phyloP scores from a whole-genome alignment of 2,888 invertebrate genomes.

The Neoascia interrupta region DNA sequence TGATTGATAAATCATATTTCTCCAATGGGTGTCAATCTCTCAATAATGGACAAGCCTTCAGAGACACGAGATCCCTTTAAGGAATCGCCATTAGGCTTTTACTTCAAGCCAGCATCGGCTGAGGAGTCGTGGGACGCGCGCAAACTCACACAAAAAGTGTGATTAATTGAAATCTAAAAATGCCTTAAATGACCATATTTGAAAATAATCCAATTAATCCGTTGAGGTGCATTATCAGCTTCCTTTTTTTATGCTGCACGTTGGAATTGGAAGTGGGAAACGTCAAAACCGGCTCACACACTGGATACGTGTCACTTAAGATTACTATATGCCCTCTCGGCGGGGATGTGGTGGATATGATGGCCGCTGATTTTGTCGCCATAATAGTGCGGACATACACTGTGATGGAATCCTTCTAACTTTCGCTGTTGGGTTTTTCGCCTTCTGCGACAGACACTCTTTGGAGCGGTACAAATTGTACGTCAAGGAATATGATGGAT shows the following conservation, averaged over 20 bases:
- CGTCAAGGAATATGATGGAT: constrained; percentile 70
- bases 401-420: constrained; percentile 67
- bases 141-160: constrained; percentile 57
- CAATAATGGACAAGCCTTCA: constrained; percentile 46
- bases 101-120: neutral
- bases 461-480: constrained; percentile 69
- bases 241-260: neutral
- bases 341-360: constrained; percentile 1
- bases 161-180: constrained; percentile 70
- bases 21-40: constrained; percentile 59
- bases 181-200: constrained; percentile 60
- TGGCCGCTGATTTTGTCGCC: constrained; percentile 16
- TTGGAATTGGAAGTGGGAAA: constrained; percentile 30
- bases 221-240: constrained; percentile 67
- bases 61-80: no score
- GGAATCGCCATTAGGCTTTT: no score
- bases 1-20: constrained; percentile 65
- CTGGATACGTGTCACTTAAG: constrained; percentile 51
- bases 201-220: constrained; percentile 70
- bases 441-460: constrained; percentile 58
- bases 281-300: constrained; percentile 30
- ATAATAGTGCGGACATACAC: constrained; percentile 32
- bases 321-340: constrained; percentile 32
- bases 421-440: constrained; percentile 35
- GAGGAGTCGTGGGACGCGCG: constrained; percentile 46